These are phyloP conservation scores for Typhlomys cinereus DNA, from an alignment of 2,113 vertebrate species.

Conservation along the genomic window DNA sequence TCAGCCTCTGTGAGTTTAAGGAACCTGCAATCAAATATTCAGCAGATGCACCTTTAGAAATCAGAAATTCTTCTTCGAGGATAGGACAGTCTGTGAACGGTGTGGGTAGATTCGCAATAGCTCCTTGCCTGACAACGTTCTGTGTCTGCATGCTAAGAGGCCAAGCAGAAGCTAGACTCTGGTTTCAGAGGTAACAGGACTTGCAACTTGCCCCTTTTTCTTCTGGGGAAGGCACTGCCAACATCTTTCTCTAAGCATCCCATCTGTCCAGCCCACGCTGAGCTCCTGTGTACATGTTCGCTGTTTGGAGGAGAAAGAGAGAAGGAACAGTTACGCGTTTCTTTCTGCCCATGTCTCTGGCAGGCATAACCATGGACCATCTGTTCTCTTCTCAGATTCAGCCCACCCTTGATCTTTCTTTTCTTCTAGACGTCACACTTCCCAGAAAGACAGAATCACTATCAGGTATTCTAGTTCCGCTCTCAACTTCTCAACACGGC, in stretches of 20 bases:
- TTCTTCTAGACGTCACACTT: slow-evolving; percentile 80
- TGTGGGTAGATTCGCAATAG: not conserved
- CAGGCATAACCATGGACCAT: slow-evolving; percentile 82
- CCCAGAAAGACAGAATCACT: slow-evolving; percentile 64
- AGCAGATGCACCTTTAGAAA: not conserved
- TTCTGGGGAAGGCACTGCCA: slow-evolving; percentile 64
- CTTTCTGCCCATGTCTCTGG: slow-evolving; percentile 84
- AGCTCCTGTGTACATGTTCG: slow-evolving; percentile 79
- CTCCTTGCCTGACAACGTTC: not conserved
- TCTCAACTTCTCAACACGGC: not conserved
- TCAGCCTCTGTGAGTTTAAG: not conserved
- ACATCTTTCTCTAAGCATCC: slow-evolving; percentile 63
- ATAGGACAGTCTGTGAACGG: not conserved
- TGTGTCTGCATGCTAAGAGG: not conserved
- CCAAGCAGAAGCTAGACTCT: not conserved
- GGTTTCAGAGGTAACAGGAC: not conserved
- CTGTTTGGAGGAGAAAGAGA: slow-evolving; percentile 75
- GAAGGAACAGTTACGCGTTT: slow-evolving; percentile 77
- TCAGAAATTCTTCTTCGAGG: not conserved
- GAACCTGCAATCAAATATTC: not conserved
- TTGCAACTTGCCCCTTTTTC: not conserved
- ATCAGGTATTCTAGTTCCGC: slow-evolving; percentile 40
- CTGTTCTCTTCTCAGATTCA: slow-evolving; percentile 84
- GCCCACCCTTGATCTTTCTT: slow-evolving; percentile 82
- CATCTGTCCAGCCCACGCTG: slow-evolving; percentile 79